A percentile compares a stretch with the other conserved stretches of the same genome.
Conservation (phyloP, 2,113 vertebrate genomes). For the Neodontobutis hainanensis region DNA sequence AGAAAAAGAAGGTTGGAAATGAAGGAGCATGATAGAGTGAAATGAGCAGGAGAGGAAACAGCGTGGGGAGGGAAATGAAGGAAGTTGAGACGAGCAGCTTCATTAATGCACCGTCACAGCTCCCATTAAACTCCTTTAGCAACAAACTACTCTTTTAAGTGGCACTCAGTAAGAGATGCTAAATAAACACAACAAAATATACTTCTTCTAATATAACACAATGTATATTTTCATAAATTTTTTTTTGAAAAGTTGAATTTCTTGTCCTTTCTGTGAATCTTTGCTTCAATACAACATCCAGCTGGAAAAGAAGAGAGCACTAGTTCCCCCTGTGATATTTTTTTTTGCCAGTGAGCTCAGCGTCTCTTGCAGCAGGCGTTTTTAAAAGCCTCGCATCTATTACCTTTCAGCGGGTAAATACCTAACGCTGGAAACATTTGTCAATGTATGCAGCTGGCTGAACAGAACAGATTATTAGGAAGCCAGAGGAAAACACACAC, state of each 20-base stretch:
- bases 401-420: constrained; percentile 81
- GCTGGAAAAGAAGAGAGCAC: constrained; percentile 45
- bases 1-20: constrained; percentile 32
- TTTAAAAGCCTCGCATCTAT: constrained; percentile 78
- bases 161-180: constrained; percentile 63
- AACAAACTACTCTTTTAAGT: constrained; percentile 62
- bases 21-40: constrained; percentile 31
- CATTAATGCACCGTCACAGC: constrained; percentile 88
- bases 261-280: constrained; percentile 5
- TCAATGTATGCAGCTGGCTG: constrained; percentile 81
- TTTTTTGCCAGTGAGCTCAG: constrained; percentile 61
- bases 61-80: constrained; percentile 50
- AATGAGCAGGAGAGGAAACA: constrained; percentile 43
- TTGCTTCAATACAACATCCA: constrained; percentile 41
- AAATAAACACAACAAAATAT: constrained; percentile 33
- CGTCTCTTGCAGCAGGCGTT: constrained; percentile 73
- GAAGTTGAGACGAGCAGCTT: constrained; percentile 82
- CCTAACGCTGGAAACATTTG: constrained; percentile 82
- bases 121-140: constrained; percentile 85
- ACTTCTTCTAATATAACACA: not conserved
- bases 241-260: no score
- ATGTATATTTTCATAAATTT: not conserved
- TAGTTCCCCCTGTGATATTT: constrained; percentile 52
- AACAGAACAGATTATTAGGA: constrained; percentile 84
- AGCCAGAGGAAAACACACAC: constrained; percentile 75